phyloP scores from a whole-genome alignment of 2,113 vertebrate genomes.

The Rostratula benghalensis region DNA sequence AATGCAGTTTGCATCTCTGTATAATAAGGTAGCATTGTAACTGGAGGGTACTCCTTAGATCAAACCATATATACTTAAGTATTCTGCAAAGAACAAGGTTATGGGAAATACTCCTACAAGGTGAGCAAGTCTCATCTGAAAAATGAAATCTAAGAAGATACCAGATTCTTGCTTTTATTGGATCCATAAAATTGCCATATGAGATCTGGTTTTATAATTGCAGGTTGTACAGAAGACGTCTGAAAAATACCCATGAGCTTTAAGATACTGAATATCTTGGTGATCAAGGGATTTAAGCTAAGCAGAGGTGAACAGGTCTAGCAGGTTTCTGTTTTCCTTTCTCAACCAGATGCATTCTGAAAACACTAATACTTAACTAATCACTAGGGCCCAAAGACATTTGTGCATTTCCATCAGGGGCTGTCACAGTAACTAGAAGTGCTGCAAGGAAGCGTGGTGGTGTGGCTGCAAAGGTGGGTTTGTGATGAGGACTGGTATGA shows the following conservation, averaged over 20 bases:
- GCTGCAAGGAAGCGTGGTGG: accelerated
- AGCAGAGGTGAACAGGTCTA: neutral
- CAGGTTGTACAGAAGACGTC: neutral
- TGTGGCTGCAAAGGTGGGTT: neutral
- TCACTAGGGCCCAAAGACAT: neutral
- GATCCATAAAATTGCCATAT: neutral
- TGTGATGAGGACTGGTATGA: accelerated
- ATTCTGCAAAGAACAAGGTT: neutral
- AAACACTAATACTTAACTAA: neutral
- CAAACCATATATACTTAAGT: neutral
- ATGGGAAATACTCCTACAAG: neutral
- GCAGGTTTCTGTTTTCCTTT: neutral
- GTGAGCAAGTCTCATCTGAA: constrained; percentile 17
- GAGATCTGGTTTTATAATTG: constrained; percentile 10
- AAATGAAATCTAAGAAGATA: constrained; percentile 32
- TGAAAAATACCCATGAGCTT: neutral
- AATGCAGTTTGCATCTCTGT: neutral
- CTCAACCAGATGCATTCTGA: neutral
- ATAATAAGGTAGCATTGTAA: neutral
- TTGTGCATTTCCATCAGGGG: neutral
- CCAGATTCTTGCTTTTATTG: constrained; percentile 3
- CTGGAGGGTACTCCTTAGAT: neutral
- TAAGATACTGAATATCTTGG: neutral
- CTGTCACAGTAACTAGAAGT: too few species aligned
- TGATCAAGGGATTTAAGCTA: neutral